Base-by-base conservation (phyloP, 1,140 invertebrate species). In the Leptinotarsa undecemlineata region DNA sequence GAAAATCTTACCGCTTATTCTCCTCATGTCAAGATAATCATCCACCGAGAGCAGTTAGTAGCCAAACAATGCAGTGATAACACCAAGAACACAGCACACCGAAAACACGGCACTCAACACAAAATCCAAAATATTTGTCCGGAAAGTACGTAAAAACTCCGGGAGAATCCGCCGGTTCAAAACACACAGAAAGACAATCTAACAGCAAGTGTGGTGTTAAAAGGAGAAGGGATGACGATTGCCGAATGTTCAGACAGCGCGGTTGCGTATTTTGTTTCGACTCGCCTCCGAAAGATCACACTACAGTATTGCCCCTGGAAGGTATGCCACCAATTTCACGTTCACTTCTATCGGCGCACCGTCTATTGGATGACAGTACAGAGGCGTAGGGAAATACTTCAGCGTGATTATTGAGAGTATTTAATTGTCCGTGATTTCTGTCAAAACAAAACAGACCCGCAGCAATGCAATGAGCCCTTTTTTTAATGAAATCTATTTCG, bases 181-280 rank as follows among this genome's bases (percentile, higher is more conserved):
- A 75, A 71, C 74, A 64, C 69, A 71, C 74, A 21, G 57, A 66
- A 71, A 68, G 48, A 69, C 47, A 69, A 64, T 64, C 74, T 71
- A 68, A 20, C 48, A 57, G 70, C 74, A 71, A 75, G 74, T 75
- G 74, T 69, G 60, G 21, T 66, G 64, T 42, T 23, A 47, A 48
- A 26, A 63, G 60, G 51, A 68, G 61, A 21, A 63, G 71, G 68
- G 75, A 68, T 73, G 71, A 66, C 72, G 68, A 15, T 60, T 67
- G 68, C 20, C 42, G 68, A 48, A 26, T 73, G 75, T 73, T 72
- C 71, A 76, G 75, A 76, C 75, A 76, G 75, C 75, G 75, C 75
- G 75, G 75, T 76, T 76, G 75, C 75, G 75, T 76, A 73, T 71
- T 73, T 48, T 73, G 71, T 73, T 72, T 76, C 33, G 5, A 17